phyloP scores from a whole-genome alignment of 2,797 vertebrate genomes.

The Tarsius wallacei region DNA sequence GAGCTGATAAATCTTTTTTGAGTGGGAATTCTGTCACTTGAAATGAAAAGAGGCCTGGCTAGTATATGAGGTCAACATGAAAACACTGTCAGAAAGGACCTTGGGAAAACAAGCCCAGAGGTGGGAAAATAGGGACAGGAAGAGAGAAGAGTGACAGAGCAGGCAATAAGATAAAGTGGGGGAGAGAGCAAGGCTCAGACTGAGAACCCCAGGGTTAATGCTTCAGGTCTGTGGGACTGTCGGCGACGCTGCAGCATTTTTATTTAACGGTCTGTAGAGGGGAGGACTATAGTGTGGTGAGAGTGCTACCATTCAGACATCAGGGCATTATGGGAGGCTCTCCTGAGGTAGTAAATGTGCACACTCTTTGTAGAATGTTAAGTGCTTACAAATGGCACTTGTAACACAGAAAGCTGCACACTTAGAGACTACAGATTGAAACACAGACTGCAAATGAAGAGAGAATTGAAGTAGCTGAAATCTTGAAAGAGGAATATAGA shows the following conservation, averaged over 20 bases:
- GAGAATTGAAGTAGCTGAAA: background rate
- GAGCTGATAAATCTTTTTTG: background rate
- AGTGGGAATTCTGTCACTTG: background rate
- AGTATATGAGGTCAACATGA: background rate
- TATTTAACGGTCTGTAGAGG: background rate
- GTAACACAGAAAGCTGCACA: background rate
- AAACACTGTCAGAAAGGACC: conserved; percentile 23
- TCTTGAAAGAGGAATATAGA: conserved; percentile 31
- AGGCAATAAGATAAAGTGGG: background rate
- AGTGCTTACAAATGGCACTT: conserved; percentile 53
- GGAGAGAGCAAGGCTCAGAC: background rate
- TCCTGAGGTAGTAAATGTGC: background rate
- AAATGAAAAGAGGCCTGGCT: background rate
- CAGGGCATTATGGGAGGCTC: rapidly evolving
- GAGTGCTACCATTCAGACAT: background rate
- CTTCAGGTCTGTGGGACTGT: background rate
- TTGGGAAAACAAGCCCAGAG: background rate
- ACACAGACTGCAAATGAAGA: background rate
- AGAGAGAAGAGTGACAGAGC: background rate
- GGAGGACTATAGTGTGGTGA: background rate
- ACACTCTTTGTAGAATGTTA: background rate
- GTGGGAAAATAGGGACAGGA: background rate
- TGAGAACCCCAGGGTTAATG: background rate
- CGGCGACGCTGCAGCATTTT: background rate
- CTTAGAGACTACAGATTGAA: background rate